Conservation (phyloP, 2,113 vertebrate species). For the Pagrus major region DNA sequence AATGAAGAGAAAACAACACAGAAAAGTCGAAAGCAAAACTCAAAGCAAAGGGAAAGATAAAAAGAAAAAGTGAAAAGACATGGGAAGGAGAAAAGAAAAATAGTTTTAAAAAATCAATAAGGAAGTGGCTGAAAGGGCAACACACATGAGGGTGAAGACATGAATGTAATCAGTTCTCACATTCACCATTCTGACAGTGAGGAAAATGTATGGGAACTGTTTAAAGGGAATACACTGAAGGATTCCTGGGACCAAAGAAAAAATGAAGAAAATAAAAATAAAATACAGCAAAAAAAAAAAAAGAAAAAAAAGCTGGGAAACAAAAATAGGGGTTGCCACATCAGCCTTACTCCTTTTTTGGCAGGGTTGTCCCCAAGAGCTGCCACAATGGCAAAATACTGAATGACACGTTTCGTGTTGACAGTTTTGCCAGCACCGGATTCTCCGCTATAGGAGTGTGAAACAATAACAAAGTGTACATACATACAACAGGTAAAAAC, state of each 20-base stretch:
- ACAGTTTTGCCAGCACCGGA: slow-evolving; percentile 99
- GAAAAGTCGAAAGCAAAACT: slow-evolving; percentile 60
- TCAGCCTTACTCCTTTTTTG: slow-evolving; percentile 88
- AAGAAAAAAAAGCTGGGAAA: slow-evolving; percentile 58
- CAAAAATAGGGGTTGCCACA: slow-evolving; percentile 72
- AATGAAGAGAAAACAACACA: slow-evolving; percentile 55
- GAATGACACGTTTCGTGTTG: slow-evolving; percentile 98
- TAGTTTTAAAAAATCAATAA: slow-evolving; percentile 49
- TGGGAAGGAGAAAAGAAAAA: slow-evolving; percentile 40
- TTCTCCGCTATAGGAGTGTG: slow-evolving; percentile 92
- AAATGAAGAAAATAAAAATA: slow-evolving; percentile 51
- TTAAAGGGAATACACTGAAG: slow-evolving; percentile 61
- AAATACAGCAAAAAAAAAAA: slow-evolving; percentile 54
- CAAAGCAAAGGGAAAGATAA: slow-evolving; percentile 61
- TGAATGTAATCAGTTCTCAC: slow-evolving; percentile 61
- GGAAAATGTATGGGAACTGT: slow-evolving; percentile 60
- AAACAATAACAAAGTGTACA: slow-evolving; percentile 80
- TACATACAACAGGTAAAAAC: slow-evolving; percentile 67
- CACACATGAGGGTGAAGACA: slow-evolving; percentile 67
- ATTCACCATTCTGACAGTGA: slow-evolving; percentile 61
- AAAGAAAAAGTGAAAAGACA: slow-evolving; percentile 20
- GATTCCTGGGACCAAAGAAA: slow-evolving; percentile 62
- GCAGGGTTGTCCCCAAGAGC: slow-evolving; percentile 91
- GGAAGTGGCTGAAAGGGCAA: slow-evolving; percentile 66
- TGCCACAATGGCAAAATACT: slow-evolving; percentile 98